Evolutionary conservation across 1,140 invertebrate genomes (phyloP), one percentile per base, ranked within the genome.

Genomic region (Steinernema feltiae): DNA sequence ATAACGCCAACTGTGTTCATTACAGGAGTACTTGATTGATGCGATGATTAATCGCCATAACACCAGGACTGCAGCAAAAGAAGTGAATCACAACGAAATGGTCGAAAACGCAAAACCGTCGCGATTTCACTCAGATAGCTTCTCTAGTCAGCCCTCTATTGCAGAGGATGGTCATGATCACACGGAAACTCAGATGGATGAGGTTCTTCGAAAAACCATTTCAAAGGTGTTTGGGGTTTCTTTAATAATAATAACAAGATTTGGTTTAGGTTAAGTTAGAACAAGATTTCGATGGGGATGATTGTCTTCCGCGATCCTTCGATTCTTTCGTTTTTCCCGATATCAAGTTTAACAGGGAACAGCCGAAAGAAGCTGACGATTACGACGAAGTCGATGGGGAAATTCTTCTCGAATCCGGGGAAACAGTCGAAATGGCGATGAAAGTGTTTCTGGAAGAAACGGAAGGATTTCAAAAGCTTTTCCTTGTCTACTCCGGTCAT

Each of bases 381-480:
- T 63, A 63, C 24, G 53, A 63, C 24, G 53, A 63, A 12, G 53
- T 63, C 53, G 53, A 63, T 27, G 53, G 53, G 2, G 53, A 63
- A 63, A 27, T 63, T 21, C 7, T 27, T 27, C 24, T 63, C 7
- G 53, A 63, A 27, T 27, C 53, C 24, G 53, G 53, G 12, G 53
- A 63, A 27, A 63, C 53, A 27, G 24, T 63, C 7, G 53, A 63
- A 27, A 12, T 63, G 12, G 53, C 12, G 3, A 63, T 63, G 53
- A 63, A 63, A 63, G 53, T 63, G 15, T 63, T 63, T 63, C 24
- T 63, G 53, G 53, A 63, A 63, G 53, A 63, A 63, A 63, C 53
- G 15, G 53, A 63, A 21, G 53, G 53, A n/a, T 63, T 63, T 27
- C 53, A 27, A 27, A 63, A 63, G 53, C 53, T 63, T 3, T 63